These are phyloP conservation scores for Theodoxus fluviatilis DNA, from an alignment of 2,888 invertebrate genomes.

Conservation along the genomic window DNA sequence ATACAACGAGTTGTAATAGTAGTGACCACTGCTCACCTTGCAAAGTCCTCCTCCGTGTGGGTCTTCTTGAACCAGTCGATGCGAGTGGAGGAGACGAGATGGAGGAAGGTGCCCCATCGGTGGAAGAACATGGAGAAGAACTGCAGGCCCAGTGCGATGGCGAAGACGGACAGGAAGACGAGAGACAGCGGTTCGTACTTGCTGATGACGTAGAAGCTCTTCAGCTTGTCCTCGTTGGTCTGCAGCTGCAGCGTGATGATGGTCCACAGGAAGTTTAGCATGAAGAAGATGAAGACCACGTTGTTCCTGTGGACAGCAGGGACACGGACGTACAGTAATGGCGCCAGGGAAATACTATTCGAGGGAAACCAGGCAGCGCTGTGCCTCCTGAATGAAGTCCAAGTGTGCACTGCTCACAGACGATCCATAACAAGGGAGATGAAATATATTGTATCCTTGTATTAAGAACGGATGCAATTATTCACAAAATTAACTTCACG, in stretches of 20 bases:
- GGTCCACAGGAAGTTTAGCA: conserved; percentile 98
- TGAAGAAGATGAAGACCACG: conserved; percentile 70
- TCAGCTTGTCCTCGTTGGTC: conserved; percentile 74
- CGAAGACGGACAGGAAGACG: conserved; percentile 52
- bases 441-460: too few species aligned
- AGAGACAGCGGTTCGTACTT: conserved; percentile 56
- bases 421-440: too few species aligned
- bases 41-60: conserved; percentile 55
- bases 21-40: conserved; percentile 29
- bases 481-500: too few species aligned
- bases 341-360: too few species aligned
- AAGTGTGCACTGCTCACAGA: too few species aligned
- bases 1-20: too few species aligned
- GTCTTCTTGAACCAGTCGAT: conserved; percentile 55
- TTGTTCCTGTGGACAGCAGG: conserved; percentile 53
- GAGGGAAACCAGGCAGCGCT: too few species aligned
- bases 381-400: too few species aligned
- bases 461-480: too few species aligned
- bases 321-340: too few species aligned
- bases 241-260: conserved; percentile 98
- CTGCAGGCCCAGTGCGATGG: conserved; percentile 48
- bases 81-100: conserved; percentile 55
- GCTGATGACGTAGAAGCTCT: conserved; percentile 69
- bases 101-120: conserved; percentile 57
- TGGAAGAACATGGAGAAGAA: conserved; percentile 57